Percentiles rank a stretch among this genome's conserved stretches.
Conservation (phyloP, 2,888 invertebrate genomes). For the Trypoxylon attenuatum region DNA sequence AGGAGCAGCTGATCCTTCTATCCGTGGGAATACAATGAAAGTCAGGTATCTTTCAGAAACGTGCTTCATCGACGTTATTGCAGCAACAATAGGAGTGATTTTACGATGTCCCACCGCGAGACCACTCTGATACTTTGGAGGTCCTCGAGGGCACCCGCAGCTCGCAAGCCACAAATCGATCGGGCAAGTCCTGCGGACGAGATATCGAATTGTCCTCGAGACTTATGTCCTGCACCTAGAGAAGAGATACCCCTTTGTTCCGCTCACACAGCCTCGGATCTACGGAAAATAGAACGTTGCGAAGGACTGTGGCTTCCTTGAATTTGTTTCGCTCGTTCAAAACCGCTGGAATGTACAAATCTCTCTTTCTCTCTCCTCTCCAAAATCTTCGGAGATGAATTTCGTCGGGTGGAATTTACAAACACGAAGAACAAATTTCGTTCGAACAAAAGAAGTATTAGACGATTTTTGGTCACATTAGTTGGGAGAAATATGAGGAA, state of each 20-base stretch:
- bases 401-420: no score
- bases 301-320: conserved; percentile 10
- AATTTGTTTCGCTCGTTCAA: no score
- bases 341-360: no score
- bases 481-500: no score
- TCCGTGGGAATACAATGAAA: conserved; percentile 15
- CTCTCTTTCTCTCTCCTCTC: no score
- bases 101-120: conserved; percentile 8
- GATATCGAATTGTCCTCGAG: conserved; percentile 44
- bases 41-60: not conserved
- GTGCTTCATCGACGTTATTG: conserved; percentile 29
- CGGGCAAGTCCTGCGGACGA: conserved; percentile 13
- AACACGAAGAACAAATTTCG: no score
- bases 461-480: no score
- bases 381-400: no score
- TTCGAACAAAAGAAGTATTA: no score
- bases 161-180: conserved; percentile 35
- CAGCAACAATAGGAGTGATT: conserved; percentile 23
- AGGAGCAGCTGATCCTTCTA: no score
- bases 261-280: conserved; percentile 25
- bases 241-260: conserved; percentile 31
- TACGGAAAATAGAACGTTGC: conserved; percentile 39
- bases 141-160: not conserved
- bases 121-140: conserved; percentile 38
- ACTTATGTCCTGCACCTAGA: conserved; percentile 24